Conservation (phyloP, 2,888 invertebrate genomes). For the Cyclophora punctaria region DNA sequence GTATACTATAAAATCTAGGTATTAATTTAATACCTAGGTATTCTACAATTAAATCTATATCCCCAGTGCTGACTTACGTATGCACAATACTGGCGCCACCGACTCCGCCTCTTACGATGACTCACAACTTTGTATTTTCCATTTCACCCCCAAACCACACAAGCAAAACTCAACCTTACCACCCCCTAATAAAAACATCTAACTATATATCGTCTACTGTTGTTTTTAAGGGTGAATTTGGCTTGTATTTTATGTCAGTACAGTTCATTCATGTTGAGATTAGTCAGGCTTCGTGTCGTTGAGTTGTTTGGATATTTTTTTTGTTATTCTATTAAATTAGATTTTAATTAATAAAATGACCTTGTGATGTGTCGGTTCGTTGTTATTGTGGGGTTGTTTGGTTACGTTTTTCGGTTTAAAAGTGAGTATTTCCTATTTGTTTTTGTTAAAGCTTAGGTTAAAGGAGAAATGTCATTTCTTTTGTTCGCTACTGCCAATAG, state of each 20-base stretch:
- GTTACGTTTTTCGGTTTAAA: conserved; percentile 20
- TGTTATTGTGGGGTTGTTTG: conserved; percentile 19
- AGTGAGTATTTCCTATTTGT: conserved; percentile 18
- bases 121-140: conserved; percentile 15
- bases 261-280: conserved; percentile 13
- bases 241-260: conserved; percentile 8
- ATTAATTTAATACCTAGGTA: no score
- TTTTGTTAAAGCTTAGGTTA: no score
- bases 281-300: conserved; percentile 5
- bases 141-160: conserved; percentile 5
- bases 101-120: conserved; percentile 11
- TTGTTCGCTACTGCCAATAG: no score
- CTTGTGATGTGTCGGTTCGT: conserved; percentile 34
- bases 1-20: no score
- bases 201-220: no score
- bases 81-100: conserved; percentile 16
- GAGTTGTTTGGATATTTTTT: not conserved
- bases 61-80: conserved; percentile 3
- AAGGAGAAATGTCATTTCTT: no score
- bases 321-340: not conserved
- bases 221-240: conserved; percentile 21
- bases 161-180: conserved; percentile 3
- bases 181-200: no score
- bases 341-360: conserved; percentile 19
- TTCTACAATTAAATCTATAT: no score